phyloP scores from a whole-genome alignment of 2,113 vertebrate genomes.

The Furnarius figulus region DNA sequence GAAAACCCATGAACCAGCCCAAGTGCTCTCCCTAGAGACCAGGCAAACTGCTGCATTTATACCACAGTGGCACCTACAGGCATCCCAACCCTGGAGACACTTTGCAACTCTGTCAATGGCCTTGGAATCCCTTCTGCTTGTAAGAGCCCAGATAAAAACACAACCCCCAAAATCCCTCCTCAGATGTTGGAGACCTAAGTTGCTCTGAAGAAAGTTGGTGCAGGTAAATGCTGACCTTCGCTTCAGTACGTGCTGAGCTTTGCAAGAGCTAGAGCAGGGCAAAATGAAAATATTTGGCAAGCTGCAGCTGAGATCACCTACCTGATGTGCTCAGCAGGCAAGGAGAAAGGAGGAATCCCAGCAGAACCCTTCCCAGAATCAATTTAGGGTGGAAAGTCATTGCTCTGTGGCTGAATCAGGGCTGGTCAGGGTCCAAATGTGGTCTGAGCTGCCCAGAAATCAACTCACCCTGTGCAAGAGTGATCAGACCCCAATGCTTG shows the following conservation, averaged over 20 bases:
- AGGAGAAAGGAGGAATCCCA: constrained; percentile 2
- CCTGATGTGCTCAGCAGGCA: not conserved
- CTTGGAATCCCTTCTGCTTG: not conserved
- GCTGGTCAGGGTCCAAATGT: not conserved
- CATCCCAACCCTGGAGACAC: not conserved
- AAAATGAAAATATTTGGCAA: constrained; percentile 38
- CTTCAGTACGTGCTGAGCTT: constrained; percentile 6
- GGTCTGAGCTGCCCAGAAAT: not conserved
- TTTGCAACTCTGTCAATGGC: not conserved
- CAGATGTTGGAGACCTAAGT: not conserved
- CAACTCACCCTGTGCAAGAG: not conserved
- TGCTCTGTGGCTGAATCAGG: not conserved
- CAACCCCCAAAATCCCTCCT: not conserved
- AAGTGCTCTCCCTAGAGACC: not conserved
- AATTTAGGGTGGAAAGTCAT: not conserved
- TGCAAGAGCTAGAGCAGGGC: not conserved
- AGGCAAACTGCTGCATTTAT: not conserved
- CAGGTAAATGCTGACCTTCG: not conserved
- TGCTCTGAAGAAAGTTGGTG: not conserved
- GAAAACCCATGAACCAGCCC: not conserved
- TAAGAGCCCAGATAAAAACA: not conserved
- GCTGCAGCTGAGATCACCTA: constrained; percentile 8
- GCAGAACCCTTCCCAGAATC: not conserved
- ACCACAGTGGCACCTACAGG: not conserved
- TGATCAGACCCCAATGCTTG: not conserved